Conservation (phyloP, 2,113 vertebrate genomes). For the Aix galericulata region DNA sequence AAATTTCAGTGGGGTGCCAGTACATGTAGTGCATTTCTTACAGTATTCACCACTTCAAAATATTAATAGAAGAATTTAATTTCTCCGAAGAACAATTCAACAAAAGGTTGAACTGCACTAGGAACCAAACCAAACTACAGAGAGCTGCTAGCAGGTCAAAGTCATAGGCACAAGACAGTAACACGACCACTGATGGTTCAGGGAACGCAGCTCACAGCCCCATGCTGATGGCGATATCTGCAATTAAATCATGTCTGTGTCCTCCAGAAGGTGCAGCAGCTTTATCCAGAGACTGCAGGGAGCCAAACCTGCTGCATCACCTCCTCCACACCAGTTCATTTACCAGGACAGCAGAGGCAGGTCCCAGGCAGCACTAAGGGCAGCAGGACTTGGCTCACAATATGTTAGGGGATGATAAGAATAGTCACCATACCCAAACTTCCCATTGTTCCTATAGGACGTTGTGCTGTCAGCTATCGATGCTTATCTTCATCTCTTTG, state of each 20-base stretch:
- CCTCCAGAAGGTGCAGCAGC: not conserved
- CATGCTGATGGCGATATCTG: not conserved
- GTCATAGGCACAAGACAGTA: not conserved
- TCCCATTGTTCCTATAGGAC: not conserved
- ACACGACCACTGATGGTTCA: not conserved
- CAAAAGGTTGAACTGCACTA: not conserved
- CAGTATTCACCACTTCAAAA: not conserved
- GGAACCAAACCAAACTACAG: not conserved
- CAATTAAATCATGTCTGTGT: not conserved
- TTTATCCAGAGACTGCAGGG: not conserved
- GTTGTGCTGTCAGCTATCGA: not conserved
- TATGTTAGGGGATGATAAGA: too few relatives aligned
- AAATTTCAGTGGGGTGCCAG: rapidly evolving
- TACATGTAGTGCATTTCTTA: rapidly evolving
- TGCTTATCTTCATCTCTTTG: conserved; percentile 53
- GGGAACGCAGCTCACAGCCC: not conserved
- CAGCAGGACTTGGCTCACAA: not conserved
- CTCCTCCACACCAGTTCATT: not conserved
- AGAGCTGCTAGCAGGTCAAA: not conserved
- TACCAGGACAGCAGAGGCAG: not conserved
- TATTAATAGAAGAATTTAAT: conserved; percentile 5
- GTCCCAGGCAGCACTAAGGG: not conserved
- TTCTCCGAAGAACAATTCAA: not conserved
- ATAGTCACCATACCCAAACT: rapidly evolving
- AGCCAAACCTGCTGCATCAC: not conserved